phyloP scores from a whole-genome alignment of 2,113 vertebrate species.

The Fukomys damarensis region DNA sequence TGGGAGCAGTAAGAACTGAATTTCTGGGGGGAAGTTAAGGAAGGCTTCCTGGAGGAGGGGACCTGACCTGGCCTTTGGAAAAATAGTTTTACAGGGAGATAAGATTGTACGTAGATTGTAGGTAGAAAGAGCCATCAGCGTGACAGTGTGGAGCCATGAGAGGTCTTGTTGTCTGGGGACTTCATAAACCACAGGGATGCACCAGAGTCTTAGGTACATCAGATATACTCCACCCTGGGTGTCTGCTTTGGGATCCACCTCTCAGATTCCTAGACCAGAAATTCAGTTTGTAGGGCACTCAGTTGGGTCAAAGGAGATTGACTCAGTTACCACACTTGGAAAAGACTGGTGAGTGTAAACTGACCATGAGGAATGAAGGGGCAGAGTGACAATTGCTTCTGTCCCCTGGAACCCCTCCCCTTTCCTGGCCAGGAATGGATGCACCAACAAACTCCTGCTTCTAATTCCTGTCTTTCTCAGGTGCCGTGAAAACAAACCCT shows the following conservation, averaged over 20 bases:
- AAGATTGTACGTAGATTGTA: not conserved
- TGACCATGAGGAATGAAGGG: slow-evolving; percentile 51
- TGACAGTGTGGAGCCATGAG: not conserved
- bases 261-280: not conserved
- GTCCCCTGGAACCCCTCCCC: not conserved
- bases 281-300: slow-evolving; percentile 18
- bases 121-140: not conserved
- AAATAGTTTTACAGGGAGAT: slow-evolving; percentile 36
- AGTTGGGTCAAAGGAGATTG: slow-evolving; percentile 36
- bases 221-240: not conserved
- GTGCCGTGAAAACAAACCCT: not conserved
- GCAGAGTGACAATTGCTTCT: slow-evolving; percentile 60
- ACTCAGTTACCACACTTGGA: slow-evolving; percentile 56
- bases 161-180: not conserved
- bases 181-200: not conserved
- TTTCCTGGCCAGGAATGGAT: not conserved
- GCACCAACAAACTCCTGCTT: not conserved
- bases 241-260: not conserved
- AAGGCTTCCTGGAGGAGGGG: slow-evolving; percentile 21
- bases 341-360: slow-evolving; percentile 45
- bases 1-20: not conserved
- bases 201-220: not conserved
- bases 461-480: not conserved
- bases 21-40: not conserved
- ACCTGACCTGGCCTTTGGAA: slow-evolving; percentile 26